These are phyloP conservation scores for Chlorospingus semifuscus DNA, from an alignment of 2,797 vertebrate species.

Conservation along the genomic window DNA sequence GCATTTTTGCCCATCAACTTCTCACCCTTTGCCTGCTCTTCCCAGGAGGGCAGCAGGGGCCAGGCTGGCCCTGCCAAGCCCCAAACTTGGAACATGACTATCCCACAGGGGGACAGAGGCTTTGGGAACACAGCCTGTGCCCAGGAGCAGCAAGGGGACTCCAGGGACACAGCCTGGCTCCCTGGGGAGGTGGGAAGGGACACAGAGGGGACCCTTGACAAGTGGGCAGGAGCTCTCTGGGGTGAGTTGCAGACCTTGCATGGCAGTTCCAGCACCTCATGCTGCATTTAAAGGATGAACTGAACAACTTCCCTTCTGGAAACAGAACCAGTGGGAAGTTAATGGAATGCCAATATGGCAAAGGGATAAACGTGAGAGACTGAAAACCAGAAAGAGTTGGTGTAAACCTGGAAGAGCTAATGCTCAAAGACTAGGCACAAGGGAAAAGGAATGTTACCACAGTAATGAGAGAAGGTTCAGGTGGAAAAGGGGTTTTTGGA, in stretches of 20 bases:
- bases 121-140: neutral
- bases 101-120: neutral
- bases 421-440: neutral
- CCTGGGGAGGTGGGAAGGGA: neutral
- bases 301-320: neutral
- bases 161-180: neutral
- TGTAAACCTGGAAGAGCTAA: neutral
- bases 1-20: neutral
- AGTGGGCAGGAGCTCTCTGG: neutral
- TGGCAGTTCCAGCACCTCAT: neutral
- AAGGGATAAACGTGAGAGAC: neutral
- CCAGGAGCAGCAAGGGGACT: neutral
- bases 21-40: neutral
- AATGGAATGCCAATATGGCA: neutral
- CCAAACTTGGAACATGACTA: fast-evolving
- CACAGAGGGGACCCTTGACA: neutral
- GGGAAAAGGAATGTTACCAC: neutral
- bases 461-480: neutral
- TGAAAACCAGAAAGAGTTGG: neutral
- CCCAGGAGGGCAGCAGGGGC: neutral
- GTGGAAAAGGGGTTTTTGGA: neutral
- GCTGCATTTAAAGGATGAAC: neutral
- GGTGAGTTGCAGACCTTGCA: too few species aligned
- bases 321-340: neutral
- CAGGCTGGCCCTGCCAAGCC: neutral